These are phyloP conservation scores for Phoenicopterus ruber DNA, from an alignment of 2,113 vertebrate species.

Conservation along the genomic window DNA sequence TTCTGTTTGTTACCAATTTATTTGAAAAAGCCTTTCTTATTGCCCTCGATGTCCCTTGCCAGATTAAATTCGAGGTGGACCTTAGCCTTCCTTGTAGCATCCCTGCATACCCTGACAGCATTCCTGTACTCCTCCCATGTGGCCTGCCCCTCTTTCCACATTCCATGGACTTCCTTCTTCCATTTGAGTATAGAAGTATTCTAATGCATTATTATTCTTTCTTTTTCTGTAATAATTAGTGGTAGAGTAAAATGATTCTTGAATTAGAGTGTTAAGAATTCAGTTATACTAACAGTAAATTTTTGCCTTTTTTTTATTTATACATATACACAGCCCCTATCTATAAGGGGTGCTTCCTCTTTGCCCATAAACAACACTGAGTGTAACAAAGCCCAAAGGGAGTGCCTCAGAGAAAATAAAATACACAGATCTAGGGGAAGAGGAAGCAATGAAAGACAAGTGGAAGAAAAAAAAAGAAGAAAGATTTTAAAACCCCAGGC, in stretches of 20 bases:
- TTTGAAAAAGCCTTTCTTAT: no score
- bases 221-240: background rate
- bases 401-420: background rate
- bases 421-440: background rate
- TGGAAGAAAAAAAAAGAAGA: background rate
- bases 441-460: background rate
- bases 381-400: background rate
- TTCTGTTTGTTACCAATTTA: no score
- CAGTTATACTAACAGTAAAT: background rate
- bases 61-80: no score
- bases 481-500: background rate
- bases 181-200: background rate
- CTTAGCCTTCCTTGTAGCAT: no score
- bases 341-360: background rate
- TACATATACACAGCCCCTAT: accelerated
- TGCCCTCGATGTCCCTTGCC: no score
- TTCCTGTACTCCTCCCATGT: no score
- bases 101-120: no score
- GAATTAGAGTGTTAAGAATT: background rate
- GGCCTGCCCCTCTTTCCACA: no score
- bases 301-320: background rate
- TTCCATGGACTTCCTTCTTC: no score
- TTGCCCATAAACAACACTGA: background rate
- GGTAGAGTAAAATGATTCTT: background rate
- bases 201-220: background rate